Evolutionary conservation across 1,140 invertebrate genomes (phyloP).

Genomic region (Zaprionus capensis): DNA sequence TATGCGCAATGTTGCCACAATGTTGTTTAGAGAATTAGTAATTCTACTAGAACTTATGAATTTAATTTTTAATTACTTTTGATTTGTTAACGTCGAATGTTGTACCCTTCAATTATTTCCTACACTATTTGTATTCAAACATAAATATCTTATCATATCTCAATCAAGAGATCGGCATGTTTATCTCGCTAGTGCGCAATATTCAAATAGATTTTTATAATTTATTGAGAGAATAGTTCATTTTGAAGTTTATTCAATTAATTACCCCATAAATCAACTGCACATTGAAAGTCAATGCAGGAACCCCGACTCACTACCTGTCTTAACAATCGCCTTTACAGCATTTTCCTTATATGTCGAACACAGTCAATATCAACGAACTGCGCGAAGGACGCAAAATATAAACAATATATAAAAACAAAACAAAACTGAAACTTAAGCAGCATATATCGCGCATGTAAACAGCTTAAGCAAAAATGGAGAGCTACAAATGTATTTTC

Average conservation of each 20-base stretch:
- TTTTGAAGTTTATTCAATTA: background rate
- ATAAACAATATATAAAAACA: constrained; percentile 13
- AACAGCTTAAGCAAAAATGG: constrained; percentile 30
- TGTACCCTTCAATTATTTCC: too few relatives aligned
- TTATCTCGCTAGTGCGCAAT: background rate
- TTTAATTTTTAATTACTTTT: too few relatives aligned
- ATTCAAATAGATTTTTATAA: constrained; percentile 6
- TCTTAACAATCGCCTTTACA: constrained; percentile 30
- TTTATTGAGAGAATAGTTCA: background rate
- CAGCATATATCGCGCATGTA: constrained; percentile 1
- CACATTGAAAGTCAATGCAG: constrained; percentile 25
- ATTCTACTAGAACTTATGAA: too few relatives aligned
- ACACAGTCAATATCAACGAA: constrained; percentile 27
- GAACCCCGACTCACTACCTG: constrained; percentile 40
- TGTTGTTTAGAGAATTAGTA: too few relatives aligned
- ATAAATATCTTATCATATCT: background rate
- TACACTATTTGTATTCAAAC: background rate
- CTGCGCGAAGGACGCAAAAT: constrained; percentile 37
- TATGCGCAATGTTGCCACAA: background rate
- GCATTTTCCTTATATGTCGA: constrained; percentile 32
- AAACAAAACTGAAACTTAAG: constrained; percentile 11
- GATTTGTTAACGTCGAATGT: too few relatives aligned
- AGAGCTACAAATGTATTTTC: constrained; percentile 20
- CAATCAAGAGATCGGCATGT: background rate
- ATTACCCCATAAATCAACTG: background rate